Conservation (phyloP, 1,140 invertebrate genomes). For the Metopolophium dirhodum region DNA sequence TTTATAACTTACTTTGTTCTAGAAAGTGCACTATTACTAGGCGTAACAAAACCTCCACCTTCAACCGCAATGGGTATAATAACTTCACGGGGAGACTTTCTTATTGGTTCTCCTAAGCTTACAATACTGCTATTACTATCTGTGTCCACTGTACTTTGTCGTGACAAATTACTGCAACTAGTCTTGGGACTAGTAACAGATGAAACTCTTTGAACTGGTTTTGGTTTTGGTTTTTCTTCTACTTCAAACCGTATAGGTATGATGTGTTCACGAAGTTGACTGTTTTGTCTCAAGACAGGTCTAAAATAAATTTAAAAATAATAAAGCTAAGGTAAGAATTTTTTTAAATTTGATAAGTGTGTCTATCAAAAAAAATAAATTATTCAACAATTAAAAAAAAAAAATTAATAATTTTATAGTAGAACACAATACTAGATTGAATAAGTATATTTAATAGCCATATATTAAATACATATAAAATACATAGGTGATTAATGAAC, state of each 20-base stretch:
- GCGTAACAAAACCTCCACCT: conserved; percentile 84
- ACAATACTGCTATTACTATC: conserved; percentile 69
- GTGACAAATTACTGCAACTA: conserved; percentile 65
- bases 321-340: not conserved
- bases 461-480: too few species aligned
- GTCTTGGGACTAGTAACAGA: conserved; percentile 59
- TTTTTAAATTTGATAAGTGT: not conserved
- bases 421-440: too few species aligned
- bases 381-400: not conserved
- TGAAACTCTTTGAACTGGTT: conserved; percentile 55
- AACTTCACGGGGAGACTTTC: conserved; percentile 86
- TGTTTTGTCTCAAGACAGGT: conserved; percentile 60
- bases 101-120: conserved; percentile 72
- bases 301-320: conserved; percentile 53
- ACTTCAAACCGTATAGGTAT: conserved; percentile 67
- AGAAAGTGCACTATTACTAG: conserved; percentile 68
- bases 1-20: conserved; percentile 66
- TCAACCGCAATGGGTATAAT: conserved; percentile 91
- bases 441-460: too few species aligned
- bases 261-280: conserved; percentile 66
- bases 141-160: conserved; percentile 74
- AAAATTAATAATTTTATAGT: not conserved
- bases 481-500: not conserved
- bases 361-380: not conserved
- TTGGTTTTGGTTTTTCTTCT: conserved; percentile 60